These are phyloP conservation scores for Nothocercus nigrocapillus DNA, from an alignment of 2,113 vertebrate genomes.

Conservation along the genomic window DNA sequence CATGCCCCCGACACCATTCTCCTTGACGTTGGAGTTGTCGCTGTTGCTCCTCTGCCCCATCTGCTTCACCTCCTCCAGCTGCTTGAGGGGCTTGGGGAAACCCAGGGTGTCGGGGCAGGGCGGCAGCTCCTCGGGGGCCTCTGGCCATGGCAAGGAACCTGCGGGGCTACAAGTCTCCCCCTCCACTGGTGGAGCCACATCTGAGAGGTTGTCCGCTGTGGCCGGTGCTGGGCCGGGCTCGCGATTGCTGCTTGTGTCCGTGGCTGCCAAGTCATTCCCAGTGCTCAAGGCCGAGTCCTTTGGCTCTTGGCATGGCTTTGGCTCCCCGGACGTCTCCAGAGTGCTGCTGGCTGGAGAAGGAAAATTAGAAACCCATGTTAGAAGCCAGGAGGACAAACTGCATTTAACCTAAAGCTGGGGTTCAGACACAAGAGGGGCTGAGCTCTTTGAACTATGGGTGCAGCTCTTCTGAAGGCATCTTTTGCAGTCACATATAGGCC, in stretches of 20 bases:
- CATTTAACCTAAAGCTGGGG: background rate
- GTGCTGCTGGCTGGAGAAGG: background rate
- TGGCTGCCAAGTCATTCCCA: accelerated
- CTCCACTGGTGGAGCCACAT: accelerated
- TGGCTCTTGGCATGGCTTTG: accelerated
- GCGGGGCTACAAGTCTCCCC: background rate
- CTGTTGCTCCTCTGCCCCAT: background rate
- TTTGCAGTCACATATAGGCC: too few relatives aligned
- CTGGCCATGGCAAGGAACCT: background rate
- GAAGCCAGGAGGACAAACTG: background rate
- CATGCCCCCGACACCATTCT: conserved; percentile 21
- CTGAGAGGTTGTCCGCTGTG: accelerated
- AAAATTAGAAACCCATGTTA: background rate
- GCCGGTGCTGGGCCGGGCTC: background rate
- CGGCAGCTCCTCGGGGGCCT: background rate
- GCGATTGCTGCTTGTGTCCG: accelerated
- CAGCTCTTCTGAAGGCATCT: background rate
- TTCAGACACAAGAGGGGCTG: background rate
- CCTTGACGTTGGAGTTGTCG: accelerated
- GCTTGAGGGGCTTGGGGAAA: background rate
- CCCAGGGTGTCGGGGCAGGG: conserved; percentile 45
- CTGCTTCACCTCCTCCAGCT: conserved; percentile 14
- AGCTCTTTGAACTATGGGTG: background rate
- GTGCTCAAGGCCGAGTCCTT: accelerated
- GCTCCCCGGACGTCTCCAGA: background rate